phyloP scores from a whole-genome alignment of 2,888 invertebrate genomes.

The Spilosoma lubricipeda region DNA sequence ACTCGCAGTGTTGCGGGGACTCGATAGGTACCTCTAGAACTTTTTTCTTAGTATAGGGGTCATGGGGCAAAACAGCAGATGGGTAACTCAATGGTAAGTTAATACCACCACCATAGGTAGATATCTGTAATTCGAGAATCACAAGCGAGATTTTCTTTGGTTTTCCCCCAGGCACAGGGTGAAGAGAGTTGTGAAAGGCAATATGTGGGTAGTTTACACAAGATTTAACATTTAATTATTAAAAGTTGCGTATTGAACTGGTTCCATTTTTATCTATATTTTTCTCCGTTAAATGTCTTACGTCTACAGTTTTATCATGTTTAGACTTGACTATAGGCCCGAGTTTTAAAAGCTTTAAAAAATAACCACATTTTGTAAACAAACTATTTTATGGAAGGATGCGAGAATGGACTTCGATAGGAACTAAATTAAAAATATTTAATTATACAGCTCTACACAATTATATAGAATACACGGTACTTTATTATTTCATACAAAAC shows the following conservation, averaged over 20 bases:
- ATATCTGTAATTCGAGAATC: no score
- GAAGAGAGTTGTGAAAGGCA: no score
- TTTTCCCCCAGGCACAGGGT: no score
- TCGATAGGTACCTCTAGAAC: no score
- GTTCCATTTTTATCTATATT: not conserved
- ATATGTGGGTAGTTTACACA: not conserved
- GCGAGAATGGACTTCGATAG: constrained; percentile 62
- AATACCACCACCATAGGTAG: no score
- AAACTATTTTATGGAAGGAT: constrained; percentile 62
- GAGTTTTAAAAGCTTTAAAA: constrained; percentile 54
- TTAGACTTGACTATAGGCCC: constrained; percentile 36
- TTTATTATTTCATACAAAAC: constrained; percentile 52
- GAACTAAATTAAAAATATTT: constrained; percentile 55
- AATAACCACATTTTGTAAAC: constrained; percentile 43
- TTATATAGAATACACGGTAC: constrained; percentile 44
- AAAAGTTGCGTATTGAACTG: not conserved
- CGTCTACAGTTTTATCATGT: constrained; percentile 5
- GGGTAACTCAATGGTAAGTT: no score
- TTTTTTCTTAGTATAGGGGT: no score
- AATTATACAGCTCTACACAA: constrained; percentile 49
- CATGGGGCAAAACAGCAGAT: no score
- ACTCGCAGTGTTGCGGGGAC: no score
- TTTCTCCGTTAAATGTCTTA: not conserved
- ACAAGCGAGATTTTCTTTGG: no score
- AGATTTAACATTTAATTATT: not conserved